Evolutionary conservation across 1,140 invertebrate species (phyloP).

Genomic region (Schlechtendalia chinensis): DNA sequence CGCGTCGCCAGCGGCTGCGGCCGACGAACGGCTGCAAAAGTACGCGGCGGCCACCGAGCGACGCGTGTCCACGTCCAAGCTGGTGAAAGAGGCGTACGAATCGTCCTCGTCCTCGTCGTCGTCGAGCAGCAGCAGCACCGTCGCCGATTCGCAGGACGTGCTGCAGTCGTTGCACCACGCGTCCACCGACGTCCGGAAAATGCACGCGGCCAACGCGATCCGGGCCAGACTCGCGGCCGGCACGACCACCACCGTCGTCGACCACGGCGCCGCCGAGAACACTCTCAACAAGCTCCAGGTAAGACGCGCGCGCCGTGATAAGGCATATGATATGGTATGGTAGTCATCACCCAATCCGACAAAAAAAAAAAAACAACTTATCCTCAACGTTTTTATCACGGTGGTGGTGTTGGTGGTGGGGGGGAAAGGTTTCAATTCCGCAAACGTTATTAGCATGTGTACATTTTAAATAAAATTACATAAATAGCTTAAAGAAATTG

Average conservation of each 20-base stretch:
- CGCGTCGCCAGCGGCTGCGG: not conserved
- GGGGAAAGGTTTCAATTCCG: too few species aligned
- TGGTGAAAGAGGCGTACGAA: conserved; percentile 25
- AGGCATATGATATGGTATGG: too few species aligned
- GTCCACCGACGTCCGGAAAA: not conserved
- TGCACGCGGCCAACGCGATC: conserved; percentile 20
- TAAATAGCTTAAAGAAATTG: too few species aligned
- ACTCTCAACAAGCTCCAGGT: conserved; percentile 26
- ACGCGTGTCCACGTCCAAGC: conserved; percentile 21
- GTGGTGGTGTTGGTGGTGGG: too few species aligned
- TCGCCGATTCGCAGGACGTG: conserved; percentile 30
- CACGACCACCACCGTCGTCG: not conserved
- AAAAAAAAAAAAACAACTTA: too few species aligned
- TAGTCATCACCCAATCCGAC: too few species aligned
- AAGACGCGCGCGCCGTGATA: too few species aligned
- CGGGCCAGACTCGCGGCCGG: not conserved
- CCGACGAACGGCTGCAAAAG: not conserved
- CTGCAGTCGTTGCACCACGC: not conserved
- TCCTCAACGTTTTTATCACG: too few species aligned
- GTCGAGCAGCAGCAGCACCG: not conserved
- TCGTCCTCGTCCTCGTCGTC: not conserved
- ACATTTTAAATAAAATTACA: too few species aligned
- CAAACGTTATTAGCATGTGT: too few species aligned
- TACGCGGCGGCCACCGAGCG: not conserved
- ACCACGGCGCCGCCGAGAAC: not conserved